phyloP scores from a whole-genome alignment of 2,113 vertebrate species.

The Cyprinus carpio region DNA sequence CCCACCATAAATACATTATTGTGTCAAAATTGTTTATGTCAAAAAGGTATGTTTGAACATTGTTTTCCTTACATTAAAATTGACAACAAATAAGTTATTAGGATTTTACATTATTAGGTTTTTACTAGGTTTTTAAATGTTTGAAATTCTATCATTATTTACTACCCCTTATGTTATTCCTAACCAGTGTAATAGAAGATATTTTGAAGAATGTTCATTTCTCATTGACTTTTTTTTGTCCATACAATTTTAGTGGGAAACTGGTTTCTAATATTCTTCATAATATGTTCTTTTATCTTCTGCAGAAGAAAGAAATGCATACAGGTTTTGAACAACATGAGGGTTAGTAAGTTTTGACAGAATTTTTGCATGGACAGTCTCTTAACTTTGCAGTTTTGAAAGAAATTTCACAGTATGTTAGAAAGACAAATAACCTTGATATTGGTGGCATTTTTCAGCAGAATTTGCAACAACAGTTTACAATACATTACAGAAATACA shows the following conservation, averaged over 20 bases:
- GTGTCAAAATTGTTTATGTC: too few relatives aligned
- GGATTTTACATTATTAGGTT: not conserved
- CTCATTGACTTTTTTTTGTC: not conserved
- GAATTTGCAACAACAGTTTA: not conserved
- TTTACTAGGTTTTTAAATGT: not conserved
- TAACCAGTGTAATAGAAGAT: not conserved
- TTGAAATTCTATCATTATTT: not conserved
- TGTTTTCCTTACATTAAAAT: too few relatives aligned
- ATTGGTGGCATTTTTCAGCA: not conserved
- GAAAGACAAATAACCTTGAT: not conserved
- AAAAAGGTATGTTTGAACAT: too few relatives aligned
- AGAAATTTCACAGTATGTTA: not conserved
- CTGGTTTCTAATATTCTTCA: not conserved
- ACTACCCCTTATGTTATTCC: not conserved
- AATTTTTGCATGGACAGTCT: too few relatives aligned
- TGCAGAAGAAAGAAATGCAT: not conserved
- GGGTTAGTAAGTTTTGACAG: too few relatives aligned
- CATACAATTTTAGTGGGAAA: not conserved
- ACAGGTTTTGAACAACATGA: not conserved
- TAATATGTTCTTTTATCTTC: not conserved
- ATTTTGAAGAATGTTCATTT: not conserved
- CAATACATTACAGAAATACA: too few relatives aligned
- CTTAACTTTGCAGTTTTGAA: not conserved
- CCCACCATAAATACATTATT: too few relatives aligned
- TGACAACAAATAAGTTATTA: too few relatives aligned